Percentiles rank a stretch among this genome's conserved stretches.
These are phyloP conservation scores for Acrobasis repandana DNA, from an alignment of 2,888 invertebrate species.

Conservation along the genomic window DNA sequence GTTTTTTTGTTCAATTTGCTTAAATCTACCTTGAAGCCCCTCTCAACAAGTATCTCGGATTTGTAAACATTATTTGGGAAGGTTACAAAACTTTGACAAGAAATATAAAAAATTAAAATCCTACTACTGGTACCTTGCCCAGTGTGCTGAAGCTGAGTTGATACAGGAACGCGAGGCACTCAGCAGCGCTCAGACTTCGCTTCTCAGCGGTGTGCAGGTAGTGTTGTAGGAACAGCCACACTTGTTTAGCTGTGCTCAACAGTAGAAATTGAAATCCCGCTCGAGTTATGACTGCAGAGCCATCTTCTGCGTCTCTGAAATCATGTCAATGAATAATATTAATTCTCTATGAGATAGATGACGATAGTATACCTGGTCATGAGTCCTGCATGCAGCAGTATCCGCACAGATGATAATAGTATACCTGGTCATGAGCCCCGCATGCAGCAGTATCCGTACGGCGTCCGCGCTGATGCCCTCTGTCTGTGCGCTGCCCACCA, in stretches of 20 bases:
- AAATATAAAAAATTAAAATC: too few relatives aligned
- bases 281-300: slow-evolving; percentile 93
- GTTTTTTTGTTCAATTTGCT: too few relatives aligned
- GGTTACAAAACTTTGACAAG: too few relatives aligned
- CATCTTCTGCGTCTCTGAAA: slow-evolving; percentile 89
- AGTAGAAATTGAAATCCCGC: slow-evolving; percentile 98
- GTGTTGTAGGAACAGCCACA: slow-evolving; percentile 98
- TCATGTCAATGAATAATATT: neutral
- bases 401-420: slow-evolving; percentile 82
- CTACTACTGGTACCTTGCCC: slow-evolving; percentile 86
- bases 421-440: slow-evolving; percentile 95
- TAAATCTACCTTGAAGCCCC: too few relatives aligned
- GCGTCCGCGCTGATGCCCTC: slow-evolving; percentile 97
- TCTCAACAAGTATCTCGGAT: too few relatives aligned
- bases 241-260: slow-evolving; percentile 95
- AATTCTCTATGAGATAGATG: too few relatives aligned
- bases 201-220: slow-evolving; percentile 96
- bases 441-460: slow-evolving; percentile 95
- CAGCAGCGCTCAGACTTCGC: slow-evolving; percentile 92
- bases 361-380: slow-evolving; percentile 88
- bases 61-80: too few relatives aligned
- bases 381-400: slow-evolving; percentile 95
- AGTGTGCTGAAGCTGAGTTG: slow-evolving; percentile 97
- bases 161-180: slow-evolving; percentile 97
- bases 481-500: slow-evolving; percentile 95